Conservation (phyloP, 2,113 vertebrate species). For the Genyomyrus donnyi region DNA sequence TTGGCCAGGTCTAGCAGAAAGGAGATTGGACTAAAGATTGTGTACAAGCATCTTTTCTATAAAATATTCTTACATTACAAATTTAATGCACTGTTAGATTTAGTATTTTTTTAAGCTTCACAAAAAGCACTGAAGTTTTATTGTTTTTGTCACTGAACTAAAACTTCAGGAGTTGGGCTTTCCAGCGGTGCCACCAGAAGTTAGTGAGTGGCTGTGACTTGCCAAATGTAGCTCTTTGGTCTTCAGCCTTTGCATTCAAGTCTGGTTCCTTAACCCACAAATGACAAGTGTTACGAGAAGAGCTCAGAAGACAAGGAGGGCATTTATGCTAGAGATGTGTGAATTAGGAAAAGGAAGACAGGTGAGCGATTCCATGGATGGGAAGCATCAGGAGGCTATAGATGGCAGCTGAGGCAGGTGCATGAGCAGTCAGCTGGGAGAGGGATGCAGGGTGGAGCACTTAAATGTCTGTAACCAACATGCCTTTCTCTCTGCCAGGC, state of each 20-base stretch:
- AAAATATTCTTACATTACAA: not conserved
- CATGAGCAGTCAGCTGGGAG: not conserved
- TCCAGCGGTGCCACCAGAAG: not conserved
- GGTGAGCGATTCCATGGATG: not conserved
- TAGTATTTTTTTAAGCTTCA: not conserved
- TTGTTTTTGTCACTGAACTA: not conserved
- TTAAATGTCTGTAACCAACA: not conserved
- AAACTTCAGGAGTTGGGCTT: not conserved
- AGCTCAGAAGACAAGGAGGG: not conserved
- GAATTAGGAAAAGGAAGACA: not conserved
- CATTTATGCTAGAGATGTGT: not conserved
- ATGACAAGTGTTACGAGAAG: not conserved
- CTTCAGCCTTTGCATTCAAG: not conserved
- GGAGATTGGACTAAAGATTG: not conserved
- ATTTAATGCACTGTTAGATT: not conserved
- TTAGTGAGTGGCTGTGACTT: not conserved
- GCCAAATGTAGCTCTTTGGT: not conserved
- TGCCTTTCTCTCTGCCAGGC: constrained; percentile 54
- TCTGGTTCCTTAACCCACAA: not conserved
- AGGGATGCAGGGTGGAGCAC: not conserved
- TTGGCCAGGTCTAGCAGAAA: not conserved
- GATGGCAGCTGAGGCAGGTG: not conserved
- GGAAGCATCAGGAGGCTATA: not conserved
- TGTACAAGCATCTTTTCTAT: not conserved
- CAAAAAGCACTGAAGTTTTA: not conserved